Conservation (phyloP, 2,113 vertebrate species). For the Sprattus sprattus region DNA sequence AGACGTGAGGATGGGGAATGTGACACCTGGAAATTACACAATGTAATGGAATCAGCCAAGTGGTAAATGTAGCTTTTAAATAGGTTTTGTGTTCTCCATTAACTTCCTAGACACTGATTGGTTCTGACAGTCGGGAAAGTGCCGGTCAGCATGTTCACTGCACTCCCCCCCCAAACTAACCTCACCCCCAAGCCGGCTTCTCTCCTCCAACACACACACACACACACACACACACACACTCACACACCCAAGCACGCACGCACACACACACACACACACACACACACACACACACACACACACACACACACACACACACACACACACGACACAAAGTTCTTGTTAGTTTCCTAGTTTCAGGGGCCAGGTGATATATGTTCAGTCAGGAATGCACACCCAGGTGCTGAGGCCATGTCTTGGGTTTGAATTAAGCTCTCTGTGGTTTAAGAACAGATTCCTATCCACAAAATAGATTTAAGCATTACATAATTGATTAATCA, state of each 20-base stretch:
- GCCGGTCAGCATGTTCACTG: constrained; percentile 76
- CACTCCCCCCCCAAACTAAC: constrained; percentile 46
- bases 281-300: neutral
- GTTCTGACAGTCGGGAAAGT: constrained; percentile 78
- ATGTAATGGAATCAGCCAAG: constrained; percentile 96
- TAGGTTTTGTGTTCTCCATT: constrained; percentile 93
- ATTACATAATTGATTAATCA: too few species aligned
- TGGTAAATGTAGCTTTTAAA: constrained; percentile 98
- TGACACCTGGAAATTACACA: constrained; percentile 94
- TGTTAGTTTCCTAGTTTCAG: constrained; percentile 49
- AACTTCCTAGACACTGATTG: constrained; percentile 86
- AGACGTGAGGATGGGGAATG: constrained; percentile 80
- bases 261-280: constrained; percentile 10
- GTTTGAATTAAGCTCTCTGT: neutral
- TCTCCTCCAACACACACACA: neutral
- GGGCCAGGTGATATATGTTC: constrained; percentile 47
- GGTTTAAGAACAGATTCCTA: neutral
- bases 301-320: neutral
- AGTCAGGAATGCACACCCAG: neutral
- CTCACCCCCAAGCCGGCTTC: neutral
- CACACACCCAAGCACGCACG: neutral
- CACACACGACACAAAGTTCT: constrained; percentile 51
- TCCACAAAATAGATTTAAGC: neutral
- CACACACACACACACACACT: neutral
- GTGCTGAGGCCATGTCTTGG: neutral